Evolutionary conservation across 1,140 invertebrate species (phyloP).

Genomic region (Sweltsa coloradensis): DNA sequence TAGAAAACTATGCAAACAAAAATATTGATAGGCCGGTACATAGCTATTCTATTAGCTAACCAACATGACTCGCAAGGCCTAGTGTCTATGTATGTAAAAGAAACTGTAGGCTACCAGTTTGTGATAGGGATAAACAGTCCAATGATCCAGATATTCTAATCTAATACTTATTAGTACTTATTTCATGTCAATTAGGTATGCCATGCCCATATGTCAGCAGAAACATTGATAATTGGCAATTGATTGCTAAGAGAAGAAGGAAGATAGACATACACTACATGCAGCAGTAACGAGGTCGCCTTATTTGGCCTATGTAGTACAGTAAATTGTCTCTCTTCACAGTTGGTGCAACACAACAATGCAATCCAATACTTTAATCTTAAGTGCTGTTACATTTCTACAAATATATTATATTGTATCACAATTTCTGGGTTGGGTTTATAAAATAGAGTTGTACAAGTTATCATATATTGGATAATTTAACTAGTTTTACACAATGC

Average conservation of each 20-base stretch:
- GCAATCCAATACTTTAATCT: slow-evolving; percentile 21
- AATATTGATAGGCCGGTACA: no score
- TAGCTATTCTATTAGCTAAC: neutral
- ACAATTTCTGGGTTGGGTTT: neutral
- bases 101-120: neutral
- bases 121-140: neutral
- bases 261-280: neutral
- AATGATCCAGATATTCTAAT: neutral
- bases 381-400: neutral
- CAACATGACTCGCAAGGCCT: neutral
- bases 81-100: neutral
- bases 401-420: no score
- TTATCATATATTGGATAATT: neutral
- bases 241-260: neutral
- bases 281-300: neutral
- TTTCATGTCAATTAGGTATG: neutral
- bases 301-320: slow-evolving; percentile 20
- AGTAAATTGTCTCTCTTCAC: no score
- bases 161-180: neutral
- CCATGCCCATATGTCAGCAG: neutral
- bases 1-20: no score
- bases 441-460: neutral
- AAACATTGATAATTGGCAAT: slow-evolving; percentile 1
- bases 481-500: neutral
- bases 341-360: slow-evolving; percentile 22